Base-by-base conservation (phyloP, 2,888 invertebrate species). In the Oxyteleia sp. region DNA sequence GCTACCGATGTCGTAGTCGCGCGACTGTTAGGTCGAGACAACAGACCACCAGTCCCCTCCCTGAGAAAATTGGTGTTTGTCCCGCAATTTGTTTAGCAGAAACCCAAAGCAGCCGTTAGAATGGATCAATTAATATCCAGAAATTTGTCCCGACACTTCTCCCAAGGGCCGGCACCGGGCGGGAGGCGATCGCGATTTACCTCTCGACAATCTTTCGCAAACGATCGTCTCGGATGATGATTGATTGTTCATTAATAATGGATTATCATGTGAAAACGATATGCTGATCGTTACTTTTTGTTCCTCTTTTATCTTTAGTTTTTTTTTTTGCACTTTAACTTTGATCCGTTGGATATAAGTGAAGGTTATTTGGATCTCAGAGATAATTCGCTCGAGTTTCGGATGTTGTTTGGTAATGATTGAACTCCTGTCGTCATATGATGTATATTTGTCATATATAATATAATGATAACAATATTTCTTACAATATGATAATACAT, bases 121-220 rank as follows among this genome's bases (percentile, higher is more conserved):
- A 55, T 26, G 23, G 43, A 76, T 51, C 45, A n/a, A n/a, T n/a
- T n/a, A n/a, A 20, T 45, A 8, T 75, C 23, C 43, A 61, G 51
- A 13, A 53, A 71, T 51, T 61, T 76, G 55, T 79, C 61, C 64
- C 63, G 51, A 74, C 49, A 72, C 72, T 72, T 81, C 53, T 68
- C 61, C 69, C 57, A 55, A 72, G 45, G 57, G 57, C 69, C 51
- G 49, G 55, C 29, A 61, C 78, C 23, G 16, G 69, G 63, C 66
- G 71, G 72, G 76, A 66, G 75, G 69, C 66, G 53, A 82, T 76
- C 75, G 59, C 69, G 80, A 75, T 76, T 61, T n/a, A n/a, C n/a
- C 51, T 72, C 51, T 64, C 35, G 15, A 45, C 29, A 47, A 64
- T 47, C 53, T 49, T 81, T 61, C 64, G 38, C 64, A 49, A 66